A percentile compares a stretch with the other conserved stretches of the same genome.
These are phyloP conservation scores for Auanema freiburgensis DNA, from an alignment of 2,888 invertebrate genomes.

Conservation along the genomic window DNA sequence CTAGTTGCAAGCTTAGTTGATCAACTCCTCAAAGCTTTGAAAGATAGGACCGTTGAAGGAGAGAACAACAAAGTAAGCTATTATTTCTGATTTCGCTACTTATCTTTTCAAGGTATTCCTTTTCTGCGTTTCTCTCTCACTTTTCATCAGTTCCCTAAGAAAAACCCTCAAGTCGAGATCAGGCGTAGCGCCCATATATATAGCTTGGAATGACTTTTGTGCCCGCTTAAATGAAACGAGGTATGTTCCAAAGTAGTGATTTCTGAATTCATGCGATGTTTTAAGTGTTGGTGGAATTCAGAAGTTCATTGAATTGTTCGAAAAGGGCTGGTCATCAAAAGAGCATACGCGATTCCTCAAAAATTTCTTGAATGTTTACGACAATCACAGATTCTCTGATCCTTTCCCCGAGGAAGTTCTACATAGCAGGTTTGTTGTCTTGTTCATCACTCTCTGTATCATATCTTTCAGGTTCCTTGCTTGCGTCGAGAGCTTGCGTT, in stretches of 20 bases:
- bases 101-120: not conserved
- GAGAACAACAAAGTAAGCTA: slow-evolving; percentile 3
- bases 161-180: slow-evolving; percentile 27
- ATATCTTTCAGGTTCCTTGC: no score
- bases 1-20: slow-evolving; percentile 24
- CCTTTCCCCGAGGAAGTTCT: no score
- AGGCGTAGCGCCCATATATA: slow-evolving; percentile 40
- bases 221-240: not conserved
- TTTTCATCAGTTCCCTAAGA: slow-evolving; percentile 29
- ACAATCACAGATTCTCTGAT: no score
- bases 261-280: no score
- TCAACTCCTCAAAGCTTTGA: slow-evolving; percentile 23
- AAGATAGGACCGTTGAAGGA: slow-evolving; percentile 5
- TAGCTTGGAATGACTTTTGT: slow-evolving; percentile 24
- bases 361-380: no score
- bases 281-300: no score
- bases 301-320: no score
- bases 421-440: no score
- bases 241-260: not conserved
- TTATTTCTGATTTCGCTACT: not conserved
- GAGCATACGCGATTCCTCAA: no score
- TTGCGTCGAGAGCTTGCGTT: no score
- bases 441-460: no score
- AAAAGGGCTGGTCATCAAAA: no score
- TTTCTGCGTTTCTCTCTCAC: slow-evolving; percentile 22